A percentile compares a stretch with the other conserved stretches of the same genome.
Evolutionary conservation across 1,140 invertebrate genomes (phyloP).

Genomic region (Brachystomella parvula): DNA sequence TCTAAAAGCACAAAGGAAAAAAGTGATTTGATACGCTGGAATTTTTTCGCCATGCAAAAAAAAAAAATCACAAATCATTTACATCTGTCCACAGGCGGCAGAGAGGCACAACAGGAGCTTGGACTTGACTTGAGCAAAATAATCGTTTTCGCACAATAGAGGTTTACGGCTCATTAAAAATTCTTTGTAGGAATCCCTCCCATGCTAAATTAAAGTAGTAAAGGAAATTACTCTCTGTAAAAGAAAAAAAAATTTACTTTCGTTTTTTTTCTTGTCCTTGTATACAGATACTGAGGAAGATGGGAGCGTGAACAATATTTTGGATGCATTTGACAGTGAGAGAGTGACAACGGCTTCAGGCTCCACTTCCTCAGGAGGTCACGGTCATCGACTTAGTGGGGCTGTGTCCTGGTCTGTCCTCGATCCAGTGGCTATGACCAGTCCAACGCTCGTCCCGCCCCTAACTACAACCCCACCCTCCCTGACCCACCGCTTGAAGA

Average conservation of each 20-base stretch:
- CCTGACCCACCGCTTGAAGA: neutral
- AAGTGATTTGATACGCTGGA: too few relatives aligned
- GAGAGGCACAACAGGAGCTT: too few relatives aligned
- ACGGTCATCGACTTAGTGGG: conserved; percentile 16
- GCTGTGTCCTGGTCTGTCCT: conserved; percentile 28
- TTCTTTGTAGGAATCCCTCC: too few relatives aligned
- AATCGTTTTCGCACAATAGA: too few relatives aligned
- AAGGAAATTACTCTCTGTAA: too few relatives aligned
- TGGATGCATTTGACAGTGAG: conserved; percentile 34
- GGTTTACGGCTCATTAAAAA: too few relatives aligned
- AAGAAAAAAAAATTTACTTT: neutral
- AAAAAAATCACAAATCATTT: too few relatives aligned
- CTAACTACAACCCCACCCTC: neutral
- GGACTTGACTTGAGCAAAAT: too few relatives aligned
- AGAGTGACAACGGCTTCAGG: conserved; percentile 22
- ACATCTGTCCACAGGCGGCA: too few relatives aligned
- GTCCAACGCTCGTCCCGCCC: neutral
- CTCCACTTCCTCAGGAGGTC: neutral
- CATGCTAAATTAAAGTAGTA: too few relatives aligned
- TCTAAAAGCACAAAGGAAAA: too few relatives aligned
- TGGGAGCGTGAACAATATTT: conserved; percentile 37
- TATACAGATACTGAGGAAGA: conserved; percentile 33
- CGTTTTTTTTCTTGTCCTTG: neutral
- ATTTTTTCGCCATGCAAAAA: too few relatives aligned
- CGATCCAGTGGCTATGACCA: conserved; percentile 1